Base-by-base conservation (phyloP, 1,140 invertebrate genomes). In the Drosophila oshimai region DNA sequence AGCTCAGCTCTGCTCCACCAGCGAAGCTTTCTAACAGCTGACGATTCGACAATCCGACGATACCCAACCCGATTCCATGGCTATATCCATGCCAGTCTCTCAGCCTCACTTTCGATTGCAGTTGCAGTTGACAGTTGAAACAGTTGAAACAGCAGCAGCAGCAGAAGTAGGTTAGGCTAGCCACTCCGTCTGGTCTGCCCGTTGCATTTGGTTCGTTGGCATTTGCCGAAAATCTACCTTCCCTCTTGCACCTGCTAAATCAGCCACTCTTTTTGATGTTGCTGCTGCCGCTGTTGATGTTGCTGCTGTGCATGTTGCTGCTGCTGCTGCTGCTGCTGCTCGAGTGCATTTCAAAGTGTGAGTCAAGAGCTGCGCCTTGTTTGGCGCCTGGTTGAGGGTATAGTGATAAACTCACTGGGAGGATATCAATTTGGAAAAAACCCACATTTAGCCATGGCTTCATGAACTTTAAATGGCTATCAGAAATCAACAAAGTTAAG, bases 141-240 rank as follows among this genome's bases (percentile, higher is more conserved):
- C 41, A 44, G 36, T 39, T 20, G 28, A 47, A 29, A 53, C 44
- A 41, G 15, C 22, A 4, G 37, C 37, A 26, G 41, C 41, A 44
- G 20, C 45, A 45, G 67, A 89, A 89, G 87, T 89, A 78, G 86
- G 80, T 89, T 87, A n/a, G n/a, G 87, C 69, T 58, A 73, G 69
- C 70, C 73, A 80, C 44, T 41, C 37, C 18, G 20, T 41, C 18
- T 73, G 15, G 29, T 33, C 57, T 54, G 54, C 42, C 41, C n/a
- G n/a, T n/a, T 71, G 51, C 42, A 29, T 49, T 49, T 13, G 34
- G 62, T 74, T 80, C 76, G 67, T 84, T 84, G 80, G 81, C 81
- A 86, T 86, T 84, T 86, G 74, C 68, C 75, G 28, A 58, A 78
- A 65, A 44, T 61, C 68, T 62, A 41, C 70, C 57, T 57, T 58